phyloP scores from a whole-genome alignment of 2,888 invertebrate species.

The Pollenia amentaria region DNA sequence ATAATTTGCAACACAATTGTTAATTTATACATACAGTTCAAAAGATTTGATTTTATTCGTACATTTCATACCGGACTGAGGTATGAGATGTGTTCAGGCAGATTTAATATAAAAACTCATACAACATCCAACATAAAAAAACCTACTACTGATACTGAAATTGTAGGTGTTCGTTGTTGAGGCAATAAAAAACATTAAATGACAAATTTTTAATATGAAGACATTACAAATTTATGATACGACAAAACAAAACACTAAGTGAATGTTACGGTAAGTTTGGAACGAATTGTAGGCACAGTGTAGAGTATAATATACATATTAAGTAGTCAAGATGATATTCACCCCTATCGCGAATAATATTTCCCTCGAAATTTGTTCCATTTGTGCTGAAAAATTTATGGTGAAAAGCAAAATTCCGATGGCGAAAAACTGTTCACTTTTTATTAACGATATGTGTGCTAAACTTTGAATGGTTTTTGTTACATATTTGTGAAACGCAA shows the following conservation, averaged over 20 bases:
- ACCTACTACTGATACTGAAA: slow-evolving; percentile 16
- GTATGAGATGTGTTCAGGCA: slow-evolving; percentile 21
- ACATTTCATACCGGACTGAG: background rate
- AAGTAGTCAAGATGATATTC: too few relatives aligned
- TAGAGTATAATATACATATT: background rate
- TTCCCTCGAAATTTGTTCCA: too few relatives aligned
- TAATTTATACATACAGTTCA: background rate
- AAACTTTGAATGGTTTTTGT: too few relatives aligned
- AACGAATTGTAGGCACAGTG: slow-evolving; percentile 22
- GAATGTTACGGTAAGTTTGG: background rate
- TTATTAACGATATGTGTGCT: too few relatives aligned
- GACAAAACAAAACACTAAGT: slow-evolving; percentile 23
- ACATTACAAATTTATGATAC: slow-evolving; percentile 79
- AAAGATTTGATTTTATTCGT: slow-evolving; percentile 14
- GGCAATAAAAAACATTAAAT: slow-evolving; percentile 73
- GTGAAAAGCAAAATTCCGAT: too few relatives aligned
- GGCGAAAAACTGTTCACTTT: too few relatives aligned
- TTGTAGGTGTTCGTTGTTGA: slow-evolving; percentile 67
- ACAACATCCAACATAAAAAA: slow-evolving; percentile 60
- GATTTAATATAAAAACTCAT: background rate
- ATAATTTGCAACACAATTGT: slow-evolving; percentile 29
- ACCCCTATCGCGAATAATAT: too few relatives aligned
- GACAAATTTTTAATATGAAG: slow-evolving; percentile 81
- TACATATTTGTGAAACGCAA: too few relatives aligned
- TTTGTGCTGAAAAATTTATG: too few relatives aligned